Base-by-base conservation (phyloP, 2,113 vertebrate genomes). In the Chloroceryle aenea region DNA sequence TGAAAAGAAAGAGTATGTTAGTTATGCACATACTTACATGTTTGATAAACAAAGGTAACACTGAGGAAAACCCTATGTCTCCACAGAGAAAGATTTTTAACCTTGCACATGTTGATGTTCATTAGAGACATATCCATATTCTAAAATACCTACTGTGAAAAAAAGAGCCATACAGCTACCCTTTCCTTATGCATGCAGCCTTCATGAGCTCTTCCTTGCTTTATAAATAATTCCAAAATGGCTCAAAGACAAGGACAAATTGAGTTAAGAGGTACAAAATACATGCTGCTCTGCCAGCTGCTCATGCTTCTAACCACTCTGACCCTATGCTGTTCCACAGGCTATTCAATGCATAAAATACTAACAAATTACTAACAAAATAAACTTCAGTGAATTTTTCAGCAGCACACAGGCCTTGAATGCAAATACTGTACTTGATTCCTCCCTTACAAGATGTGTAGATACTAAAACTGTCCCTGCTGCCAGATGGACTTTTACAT, bases 91-190 rank as follows among this genome's bases (percentile, higher is more conserved):
- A 30, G 15, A 55, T 55, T 25, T 55, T 55, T 55, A 55, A 55
- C 27, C 30, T 55, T 55, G 52, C 29, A 55, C 52, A 55, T 62
- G 34, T 32, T 26, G 32, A 20, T 1, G 4, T 40, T 18, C 48
- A n/a, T 34, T 22, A 38, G 0, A 53, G 69, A 26, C 42, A n/a
- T 8, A 29, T 1, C 5, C 42, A 22, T 4, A 12, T 11, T 10
- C 48, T 38, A 26, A 42, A 73, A 42, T 4, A n/a, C 7, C 11
- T 10, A 6, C 17, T 6, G 7, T 29, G 67, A 19, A 36, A 74
- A 48, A 32, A 50, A 25, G 50, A 85, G 42, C n/a, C 55, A 17
- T 32, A 18, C n/a, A 47, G 8, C 48, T 55, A 48, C 69, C 36
- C 34, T 22, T 69, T 53, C 53, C 64, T 45, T 40, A 3, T 6